Base-by-base conservation (phyloP, 2,113 vertebrate genomes). In the Gopherus evgoodei region DNA sequence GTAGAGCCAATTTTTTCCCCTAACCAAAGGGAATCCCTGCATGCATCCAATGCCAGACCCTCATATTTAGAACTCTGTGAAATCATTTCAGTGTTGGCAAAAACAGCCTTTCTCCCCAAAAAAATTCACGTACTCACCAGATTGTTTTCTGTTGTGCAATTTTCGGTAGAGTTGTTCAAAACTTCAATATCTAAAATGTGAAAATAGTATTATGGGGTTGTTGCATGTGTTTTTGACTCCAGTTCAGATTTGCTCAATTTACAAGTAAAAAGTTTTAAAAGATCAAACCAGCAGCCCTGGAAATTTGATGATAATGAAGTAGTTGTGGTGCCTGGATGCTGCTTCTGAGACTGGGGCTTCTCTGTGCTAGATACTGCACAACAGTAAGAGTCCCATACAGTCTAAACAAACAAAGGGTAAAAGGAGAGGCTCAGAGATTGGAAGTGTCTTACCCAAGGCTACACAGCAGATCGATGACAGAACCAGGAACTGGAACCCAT, bases 111-210 rank as follows among this genome's bases (percentile, higher is more conserved):
- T 92, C 91, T 84, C 38, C 2, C 3, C 3, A 1, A 72, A 78
- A 78, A 0, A 82, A 44, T 13, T 47, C 42, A 14, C 75, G 44
- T 44, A 72, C 94, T 89, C 84, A 8, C 29, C 3, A 1, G 82
- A 11, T 31, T 81, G 31, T 94, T 94, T 96, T 94, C 47, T 78
- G 29, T 82, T 84, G 2, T 81, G 49, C 17, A 84, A 0, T 52
- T 95, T 92, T 90, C 94, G 29, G 56, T 80, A 81, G 35, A 75
- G 47, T 62, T 88, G 4, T 87, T 93, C 11, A 84, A 93, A 90
- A 91, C 57, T 31, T 21, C 5, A 53, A 14, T 76, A 27, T 25
- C 65, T 44, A 42, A 76, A 76, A 42, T 47, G 25, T 47, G 13
- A 47, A 47, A 47, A 78, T 78, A 78, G 42, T 16, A 29, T 16